A percentile compares a stretch with the other conserved stretches of the same genome.
phyloP scores from a whole-genome alignment of 2,888 invertebrate genomes.

The Azorinus chamasolen region DNA sequence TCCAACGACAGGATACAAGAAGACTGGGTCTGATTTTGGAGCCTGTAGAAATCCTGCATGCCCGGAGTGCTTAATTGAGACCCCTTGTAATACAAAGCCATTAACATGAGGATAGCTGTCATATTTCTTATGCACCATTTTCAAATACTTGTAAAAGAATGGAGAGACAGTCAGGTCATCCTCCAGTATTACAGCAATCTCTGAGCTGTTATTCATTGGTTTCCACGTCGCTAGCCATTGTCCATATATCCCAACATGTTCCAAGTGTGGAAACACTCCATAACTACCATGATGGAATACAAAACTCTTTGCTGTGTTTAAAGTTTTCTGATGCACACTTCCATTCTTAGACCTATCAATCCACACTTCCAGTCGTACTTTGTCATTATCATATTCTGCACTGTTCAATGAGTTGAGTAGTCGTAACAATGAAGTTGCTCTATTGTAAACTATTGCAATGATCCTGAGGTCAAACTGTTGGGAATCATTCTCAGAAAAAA shows the following conservation, averaged over 20 bases:
- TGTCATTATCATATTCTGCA: conserved; percentile 56
- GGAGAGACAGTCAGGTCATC: conserved; percentile 79
- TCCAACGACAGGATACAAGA: conserved; percentile 73
- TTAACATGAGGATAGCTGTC: conserved; percentile 60
- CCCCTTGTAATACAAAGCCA: conserved; percentile 73
- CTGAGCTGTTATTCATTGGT: conserved; percentile 62
- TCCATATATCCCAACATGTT: conserved; percentile 69
- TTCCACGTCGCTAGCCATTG: conserved; percentile 77
- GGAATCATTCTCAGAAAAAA: neutral
- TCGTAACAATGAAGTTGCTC: conserved; percentile 56
- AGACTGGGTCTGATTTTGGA: conserved; percentile 60
- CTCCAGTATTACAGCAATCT: conserved; percentile 79
- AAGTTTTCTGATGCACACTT: conserved; percentile 37
- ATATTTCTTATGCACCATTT: conserved; percentile 73
- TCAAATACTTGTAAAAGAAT: conserved; percentile 76
- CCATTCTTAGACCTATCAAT: conserved; percentile 62
- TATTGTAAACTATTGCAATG: conserved; percentile 62
- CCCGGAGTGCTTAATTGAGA: conserved; percentile 67
- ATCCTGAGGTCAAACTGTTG: conserved; percentile 57
- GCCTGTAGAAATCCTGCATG: conserved; percentile 31
- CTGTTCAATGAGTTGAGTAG: conserved; percentile 61
- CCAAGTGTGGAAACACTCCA: conserved; percentile 43
- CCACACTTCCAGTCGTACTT: conserved; percentile 65
- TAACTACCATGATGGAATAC: conserved; percentile 58
- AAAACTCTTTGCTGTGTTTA: conserved; percentile 39